Conservation (phyloP, 2,113 vertebrate genomes). For the Tonatia bakeri region DNA sequence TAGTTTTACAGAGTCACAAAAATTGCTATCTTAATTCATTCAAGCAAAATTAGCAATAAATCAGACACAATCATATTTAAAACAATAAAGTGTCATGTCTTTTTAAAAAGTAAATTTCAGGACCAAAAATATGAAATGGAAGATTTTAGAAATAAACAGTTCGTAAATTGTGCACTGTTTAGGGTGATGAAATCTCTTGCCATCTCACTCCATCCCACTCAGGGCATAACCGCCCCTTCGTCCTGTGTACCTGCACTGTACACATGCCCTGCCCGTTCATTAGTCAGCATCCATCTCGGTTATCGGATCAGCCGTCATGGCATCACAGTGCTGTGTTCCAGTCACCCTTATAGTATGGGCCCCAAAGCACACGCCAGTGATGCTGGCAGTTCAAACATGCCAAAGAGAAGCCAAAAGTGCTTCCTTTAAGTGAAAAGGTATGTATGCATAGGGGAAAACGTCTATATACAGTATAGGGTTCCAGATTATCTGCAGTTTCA, state of each 20-base stretch:
- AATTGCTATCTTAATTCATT: constrained; percentile 49
- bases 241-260: not conserved
- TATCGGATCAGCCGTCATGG: too few relatives aligned
- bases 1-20: constrained; percentile 11
- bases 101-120: constrained; percentile 44
- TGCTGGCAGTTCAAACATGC: too few relatives aligned
- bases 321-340: too few relatives aligned
- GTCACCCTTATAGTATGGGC: too few relatives aligned
- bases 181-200: not conserved
- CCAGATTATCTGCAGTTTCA: too few relatives aligned
- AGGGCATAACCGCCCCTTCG: not conserved
- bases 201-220: not conserved
- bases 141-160: not conserved
- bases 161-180: not conserved
- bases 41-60: constrained; percentile 43
- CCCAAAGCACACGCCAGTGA: too few relatives aligned
- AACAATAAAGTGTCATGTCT: constrained; percentile 30
- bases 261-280: not conserved
- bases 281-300: not conserved
- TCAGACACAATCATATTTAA: constrained; percentile 30
- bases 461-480: too few relatives aligned
- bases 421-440: too few relatives aligned
- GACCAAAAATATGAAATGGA: not conserved
- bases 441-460: too few relatives aligned
- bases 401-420: too few relatives aligned